These are phyloP conservation scores for Megaceryle torquata DNA, from an alignment of 2,113 vertebrate genomes.

Conservation along the genomic window DNA sequence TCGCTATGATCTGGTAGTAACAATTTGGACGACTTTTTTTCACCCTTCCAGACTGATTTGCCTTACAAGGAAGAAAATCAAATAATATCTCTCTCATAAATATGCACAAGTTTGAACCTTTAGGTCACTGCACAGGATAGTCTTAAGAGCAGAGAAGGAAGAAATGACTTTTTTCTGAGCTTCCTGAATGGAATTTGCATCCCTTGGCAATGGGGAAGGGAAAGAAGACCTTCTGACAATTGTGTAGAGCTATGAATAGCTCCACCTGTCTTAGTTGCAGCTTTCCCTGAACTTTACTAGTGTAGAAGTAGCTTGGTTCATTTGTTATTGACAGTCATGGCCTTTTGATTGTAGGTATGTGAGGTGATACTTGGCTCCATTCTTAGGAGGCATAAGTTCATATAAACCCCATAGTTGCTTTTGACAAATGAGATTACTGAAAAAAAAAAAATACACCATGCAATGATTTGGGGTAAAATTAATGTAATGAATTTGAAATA, in stretches of 20 bases:
- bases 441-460: not conserved
- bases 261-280: not conserved
- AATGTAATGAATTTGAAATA: not conserved
- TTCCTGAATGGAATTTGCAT: not conserved
- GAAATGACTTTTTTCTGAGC: not conserved
- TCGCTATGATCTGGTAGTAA: not conserved
- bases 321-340: not conserved
- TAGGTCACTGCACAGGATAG: not conserved
- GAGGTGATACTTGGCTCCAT: not conserved
- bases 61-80: not conserved
- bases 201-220: not conserved
- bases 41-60: not conserved
- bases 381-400: not conserved
- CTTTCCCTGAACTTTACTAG: not conserved
- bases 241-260: not conserved
- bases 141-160: not conserved
- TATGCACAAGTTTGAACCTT: not conserved
- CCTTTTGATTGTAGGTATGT: not conserved
- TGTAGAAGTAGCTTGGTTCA: not conserved
- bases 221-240: not conserved
- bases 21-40: not conserved
- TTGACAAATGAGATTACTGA: not conserved
- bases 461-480: not conserved
- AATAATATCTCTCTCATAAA: not conserved
- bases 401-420: not conserved